Evolutionary conservation across 2,113 vertebrate species (phyloP), one percentile per base, ranked within the genome.

Genomic region (Neodon shergylaensis): DNA sequence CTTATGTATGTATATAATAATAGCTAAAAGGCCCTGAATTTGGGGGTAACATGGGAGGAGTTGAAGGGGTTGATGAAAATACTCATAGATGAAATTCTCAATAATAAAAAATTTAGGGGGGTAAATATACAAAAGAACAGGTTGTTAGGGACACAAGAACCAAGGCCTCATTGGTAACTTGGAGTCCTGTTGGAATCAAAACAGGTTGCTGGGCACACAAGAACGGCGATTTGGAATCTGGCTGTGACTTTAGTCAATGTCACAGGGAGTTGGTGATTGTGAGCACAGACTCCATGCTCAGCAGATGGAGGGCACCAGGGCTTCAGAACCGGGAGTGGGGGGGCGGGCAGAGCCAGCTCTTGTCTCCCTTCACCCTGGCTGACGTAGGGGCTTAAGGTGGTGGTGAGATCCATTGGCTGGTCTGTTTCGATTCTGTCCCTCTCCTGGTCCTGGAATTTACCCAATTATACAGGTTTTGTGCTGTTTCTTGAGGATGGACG

Each of bases 111-210:
- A 6, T 54, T 54, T 36, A 79, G 47, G 17, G 47, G 11, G 44
- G 28, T 14, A 81, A 81, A 54, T 78, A 49, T 49, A 49, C 28
- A 49, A 49, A 78, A 78, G 61, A 88, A 63, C 36, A 39, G 36
- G 49, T 63, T 6, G 14, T 4, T 39, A 1, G 39, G 47, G 11
- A n/a, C 4, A 4, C 0, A 63, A 8, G 54, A 0, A 52, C 58
- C 10, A 26, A 88, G 49, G 36, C 42, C 33, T 81, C 12, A 39
- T 63, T 77, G 63, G 61, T 33, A 93, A 54, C 65, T 92, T 95
- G 58, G 58, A 58, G 58, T 58, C 58, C 58, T 58, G 58, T 58
- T 58, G 58, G 19, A 58, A 58, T 58, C 58, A 78, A 49, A 88
- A 68, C 36, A 39, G 36, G 49, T 54, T 6, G 14, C 5, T 39